Evolutionary conservation across 1,140 invertebrate genomes (phyloP).

Genomic region (Lordiphosa mommai): DNA sequence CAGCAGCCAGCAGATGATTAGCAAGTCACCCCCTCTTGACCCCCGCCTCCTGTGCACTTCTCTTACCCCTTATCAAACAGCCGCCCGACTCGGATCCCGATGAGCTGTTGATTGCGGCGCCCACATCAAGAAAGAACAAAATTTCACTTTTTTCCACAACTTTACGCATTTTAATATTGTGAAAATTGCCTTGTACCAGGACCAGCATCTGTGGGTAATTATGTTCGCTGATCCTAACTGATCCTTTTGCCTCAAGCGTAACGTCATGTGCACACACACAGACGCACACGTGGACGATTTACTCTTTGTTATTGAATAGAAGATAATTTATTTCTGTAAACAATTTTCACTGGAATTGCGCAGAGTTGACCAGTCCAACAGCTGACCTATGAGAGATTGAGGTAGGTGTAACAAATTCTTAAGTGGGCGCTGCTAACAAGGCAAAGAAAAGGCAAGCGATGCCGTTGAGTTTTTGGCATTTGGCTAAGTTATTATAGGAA

Average conservation of each 20-base stretch:
- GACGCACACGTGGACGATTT: slow-evolving; percentile 37
- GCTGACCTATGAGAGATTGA: slow-evolving; percentile 28
- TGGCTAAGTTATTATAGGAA: slow-evolving; percentile 1
- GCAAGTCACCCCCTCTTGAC: not conserved
- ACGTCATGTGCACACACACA: slow-evolving; percentile 6
- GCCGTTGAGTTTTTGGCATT: slow-evolving; percentile 5
- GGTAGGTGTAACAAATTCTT: slow-evolving; percentile 35
- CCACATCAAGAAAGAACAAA: slow-evolving; percentile 4
- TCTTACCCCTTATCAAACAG: slow-evolving; percentile 12
- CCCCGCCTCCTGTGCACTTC: not conserved
- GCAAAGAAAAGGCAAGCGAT: slow-evolving; percentile 2
- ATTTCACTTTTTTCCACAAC: slow-evolving; percentile 8
- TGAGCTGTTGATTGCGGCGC: slow-evolving; percentile 15
- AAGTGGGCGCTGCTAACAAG: slow-evolving; percentile 38
- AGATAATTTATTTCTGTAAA: slow-evolving; percentile 57
- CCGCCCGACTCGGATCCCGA: slow-evolving; percentile 5
- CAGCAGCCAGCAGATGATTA: slow-evolving; percentile 7
- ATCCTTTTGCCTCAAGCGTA: slow-evolving; percentile 8
- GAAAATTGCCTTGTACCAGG: not conserved
- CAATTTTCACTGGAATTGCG: slow-evolving; percentile 51
- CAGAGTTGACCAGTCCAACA: slow-evolving; percentile 29
- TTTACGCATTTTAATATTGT: slow-evolving; percentile 13
- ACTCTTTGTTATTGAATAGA: slow-evolving; percentile 23
- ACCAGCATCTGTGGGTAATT: slow-evolving; percentile 16
- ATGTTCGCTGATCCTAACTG: slow-evolving; percentile 11